These are phyloP conservation scores for Diacarnus erythraeanus DNA, from an alignment of 37 sponge, comb jelly and placozoan species.

Conservation along the genomic window DNA sequence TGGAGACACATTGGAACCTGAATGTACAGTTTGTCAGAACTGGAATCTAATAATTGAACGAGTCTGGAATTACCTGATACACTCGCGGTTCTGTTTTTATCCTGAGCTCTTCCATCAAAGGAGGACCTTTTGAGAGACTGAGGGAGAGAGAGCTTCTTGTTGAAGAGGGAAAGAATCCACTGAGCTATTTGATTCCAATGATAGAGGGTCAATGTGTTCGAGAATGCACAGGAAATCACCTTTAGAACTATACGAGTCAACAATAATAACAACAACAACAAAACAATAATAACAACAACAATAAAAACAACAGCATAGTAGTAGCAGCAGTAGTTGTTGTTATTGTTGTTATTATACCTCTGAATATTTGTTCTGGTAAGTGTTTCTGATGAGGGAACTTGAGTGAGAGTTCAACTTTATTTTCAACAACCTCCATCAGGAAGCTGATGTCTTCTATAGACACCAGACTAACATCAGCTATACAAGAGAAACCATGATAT, in stretches of 20 bases:
- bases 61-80: neutral
- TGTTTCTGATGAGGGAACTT: slow-evolving; percentile 5
- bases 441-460: slow-evolving; percentile 2
- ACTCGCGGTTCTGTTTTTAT: neutral
- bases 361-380: slow-evolving; percentile 27
- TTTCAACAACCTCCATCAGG: slow-evolving; percentile 24
- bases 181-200: slow-evolving; percentile 35
- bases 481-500: neutral
- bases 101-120: neutral
- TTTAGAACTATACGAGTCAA: slow-evolving; percentile 20
- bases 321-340: no score
- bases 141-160: neutral
- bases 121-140: neutral
- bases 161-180: slow-evolving; percentile 24
- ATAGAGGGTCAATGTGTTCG: slow-evolving; percentile 13
- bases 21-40: no score
- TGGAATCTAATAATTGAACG: neutral
- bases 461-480: neutral
- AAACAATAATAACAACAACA: no score
- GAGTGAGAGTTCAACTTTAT: slow-evolving; percentile 18
- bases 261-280: no score
- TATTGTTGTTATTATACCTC: slow-evolving; percentile 22
- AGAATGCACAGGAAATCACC: slow-evolving; percentile 44
- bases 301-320: neutral
- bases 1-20: neutral